Evolutionary conservation across 2,888 invertebrate species (phyloP), one percentile per base, ranked within the genome.

Genomic region (Hypomecis punctinalis): DNA sequence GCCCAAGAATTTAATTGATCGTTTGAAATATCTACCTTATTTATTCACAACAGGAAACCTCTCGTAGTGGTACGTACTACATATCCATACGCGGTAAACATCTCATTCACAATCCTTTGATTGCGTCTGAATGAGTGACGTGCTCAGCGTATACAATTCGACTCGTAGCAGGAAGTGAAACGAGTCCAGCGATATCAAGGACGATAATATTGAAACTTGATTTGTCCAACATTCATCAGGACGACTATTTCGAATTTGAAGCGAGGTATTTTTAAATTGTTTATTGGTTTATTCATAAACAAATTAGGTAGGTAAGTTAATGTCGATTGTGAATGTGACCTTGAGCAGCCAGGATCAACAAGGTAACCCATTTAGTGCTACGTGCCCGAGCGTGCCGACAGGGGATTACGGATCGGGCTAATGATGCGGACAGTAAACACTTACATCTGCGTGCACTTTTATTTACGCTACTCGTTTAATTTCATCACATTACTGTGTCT

Each of bases 51-150:
- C 89, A 89, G 89, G 88, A 89, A 89, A 83, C 80, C 81, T 76
- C 65, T 80, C 79, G 75, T 69, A 71, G 69, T 75, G 77, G 81
- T 77, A 76, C 74, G 77, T 73, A 73, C 75, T 74, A 73, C 75
- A 76, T 67, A 71, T 69, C 80, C 73, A 76, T 83, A 80, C 78
- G 83, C 81, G 79, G 86, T 85, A 89, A 90, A 89, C 90, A 91
- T 90, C 90, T 90, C 88, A 90, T 90, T 91, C 90, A 86, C 80
- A 79, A 86, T 89, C 88, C 89, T 91, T 91, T 88, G 90, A 91
- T 91, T 90, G 88, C 85, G 84, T 79, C 79, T 88, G 88, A 91
- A 90, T 90, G 91, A 90, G 85, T 90, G 91, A 91, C 91, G 91
- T 90, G 90, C 83, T 84, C 79, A 77, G 89, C 82, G 83, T 90